These are phyloP conservation scores for Drosophila aldrichi DNA, from an alignment of 2,888 invertebrate species.

Conservation along the genomic window DNA sequence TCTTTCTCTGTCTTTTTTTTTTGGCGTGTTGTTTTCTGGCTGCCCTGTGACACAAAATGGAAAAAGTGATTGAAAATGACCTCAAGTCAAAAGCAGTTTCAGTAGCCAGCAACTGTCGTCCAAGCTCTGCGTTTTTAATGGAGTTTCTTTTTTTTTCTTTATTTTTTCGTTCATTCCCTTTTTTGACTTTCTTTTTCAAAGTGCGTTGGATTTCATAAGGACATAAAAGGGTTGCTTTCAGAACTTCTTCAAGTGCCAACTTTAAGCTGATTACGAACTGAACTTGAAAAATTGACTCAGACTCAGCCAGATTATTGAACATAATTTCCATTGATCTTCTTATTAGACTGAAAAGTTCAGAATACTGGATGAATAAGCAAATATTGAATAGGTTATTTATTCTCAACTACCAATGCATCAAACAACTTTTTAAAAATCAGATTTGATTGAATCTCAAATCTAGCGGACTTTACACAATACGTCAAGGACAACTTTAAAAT, in stretches of 20 bases:
- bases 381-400: too few relatives aligned
- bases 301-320: not conserved
- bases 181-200: conserved; percentile 30
- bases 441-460: too few relatives aligned
- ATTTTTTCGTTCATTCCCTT: conserved; percentile 12
- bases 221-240: conserved; percentile 44
- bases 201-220: conserved; percentile 51
- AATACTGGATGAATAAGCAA: not conserved
- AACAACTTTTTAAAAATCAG: too few relatives aligned
- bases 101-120: conserved; percentile 45
- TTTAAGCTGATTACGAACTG: conserved; percentile 8
- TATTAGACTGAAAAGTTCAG: not conserved
- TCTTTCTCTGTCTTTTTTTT: conserved; percentile 8
- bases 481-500: too few relatives aligned
- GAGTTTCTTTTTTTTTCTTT: conserved; percentile 37
- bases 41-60: conserved; percentile 64
- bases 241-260: conserved; percentile 9
- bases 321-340: not conserved
- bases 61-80: conserved; percentile 79
- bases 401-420: too few relatives aligned
- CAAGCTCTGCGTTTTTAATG: conserved; percentile 63
- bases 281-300: conserved; percentile 16
- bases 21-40: conserved; percentile 46
- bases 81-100: conserved; percentile 76
- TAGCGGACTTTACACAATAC: too few relatives aligned